Conservation (phyloP, 2,797 vertebrate genomes). For the Melanogrammus aeglefinus region DNA sequence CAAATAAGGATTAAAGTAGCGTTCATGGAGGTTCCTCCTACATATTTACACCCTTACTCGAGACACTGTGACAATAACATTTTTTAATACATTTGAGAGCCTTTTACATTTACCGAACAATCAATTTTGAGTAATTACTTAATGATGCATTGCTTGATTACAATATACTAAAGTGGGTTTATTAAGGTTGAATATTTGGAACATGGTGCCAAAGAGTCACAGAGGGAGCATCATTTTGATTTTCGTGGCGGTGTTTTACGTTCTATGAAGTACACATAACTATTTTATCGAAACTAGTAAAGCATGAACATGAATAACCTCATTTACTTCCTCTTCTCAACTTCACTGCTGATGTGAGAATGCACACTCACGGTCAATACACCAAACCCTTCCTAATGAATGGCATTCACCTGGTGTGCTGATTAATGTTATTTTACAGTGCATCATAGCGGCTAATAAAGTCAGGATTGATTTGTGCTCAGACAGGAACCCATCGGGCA, state of each 20-base stretch:
- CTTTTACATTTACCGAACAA: neutral
- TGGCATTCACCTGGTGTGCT: conserved; percentile 49
- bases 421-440: conserved; percentile 59
- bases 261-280: neutral
- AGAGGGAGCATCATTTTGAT: neutral
- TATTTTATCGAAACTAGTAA: neutral
- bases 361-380: conserved; percentile 41
- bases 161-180: neutral
- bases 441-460: conserved; percentile 67
- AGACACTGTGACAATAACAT: neutral
- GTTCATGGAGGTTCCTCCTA: neutral
- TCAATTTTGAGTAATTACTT: neutral
- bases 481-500: conserved; percentile 65
- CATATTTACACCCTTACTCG: neutral
- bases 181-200: neutral
- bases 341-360: conserved; percentile 7
- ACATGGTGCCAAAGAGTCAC: neutral
- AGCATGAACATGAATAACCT: neutral
- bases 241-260: neutral
- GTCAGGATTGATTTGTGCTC: conserved; percentile 68
- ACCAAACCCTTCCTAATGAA: conserved; percentile 45
- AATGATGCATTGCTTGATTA: neutral
- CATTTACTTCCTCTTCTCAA: neutral
- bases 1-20: neutral
- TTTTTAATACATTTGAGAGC: neutral